Evolutionary conservation across 2,797 vertebrate species (phyloP).

Genomic region (Ctenosaura bakeri): DNA sequence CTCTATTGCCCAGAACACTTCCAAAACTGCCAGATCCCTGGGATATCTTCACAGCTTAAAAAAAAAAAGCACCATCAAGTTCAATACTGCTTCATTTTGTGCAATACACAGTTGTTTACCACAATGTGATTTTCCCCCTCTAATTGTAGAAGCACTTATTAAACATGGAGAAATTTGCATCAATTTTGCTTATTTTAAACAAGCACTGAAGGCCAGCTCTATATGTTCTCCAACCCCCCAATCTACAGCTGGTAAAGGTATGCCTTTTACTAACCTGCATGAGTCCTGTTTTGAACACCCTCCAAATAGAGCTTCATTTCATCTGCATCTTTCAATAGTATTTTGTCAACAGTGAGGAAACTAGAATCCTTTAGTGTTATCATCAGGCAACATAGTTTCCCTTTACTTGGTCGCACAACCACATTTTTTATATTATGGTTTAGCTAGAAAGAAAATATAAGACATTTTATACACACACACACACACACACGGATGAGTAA

Average conservation of each 20-base stretch:
- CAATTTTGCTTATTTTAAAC: background rate
- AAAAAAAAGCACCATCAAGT: slow-evolving; percentile 46
- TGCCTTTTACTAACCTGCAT: slow-evolving; percentile 81
- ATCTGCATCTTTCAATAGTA: slow-evolving; percentile 84
- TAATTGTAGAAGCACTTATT: background rate
- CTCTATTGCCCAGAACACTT: slow-evolving; percentile 88
- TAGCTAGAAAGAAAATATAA: slow-evolving; percentile 82
- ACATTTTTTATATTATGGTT: slow-evolving; percentile 95
- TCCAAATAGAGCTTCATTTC: slow-evolving; percentile 93
- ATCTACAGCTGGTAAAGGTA: background rate
- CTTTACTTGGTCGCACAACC: slow-evolving; percentile 79
- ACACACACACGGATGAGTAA: too few relatives aligned
- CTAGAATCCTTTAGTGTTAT: slow-evolving; percentile 90
- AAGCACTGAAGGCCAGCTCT: background rate
- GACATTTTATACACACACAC: background rate
- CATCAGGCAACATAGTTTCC: slow-evolving; percentile 86
- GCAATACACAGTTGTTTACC: background rate
- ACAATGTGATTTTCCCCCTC: too few relatives aligned
- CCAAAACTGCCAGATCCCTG: slow-evolving; percentile 94
- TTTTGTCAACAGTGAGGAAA: slow-evolving; percentile 90
- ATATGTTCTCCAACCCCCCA: background rate
- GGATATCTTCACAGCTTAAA: slow-evolving; percentile 88
- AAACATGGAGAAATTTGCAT: background rate
- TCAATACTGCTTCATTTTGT: slow-evolving; percentile 1
- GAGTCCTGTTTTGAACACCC: slow-evolving; percentile 86